A percentile compares a stretch with the other conserved stretches of the same genome.
These are phyloP conservation scores for Gymnocephalus cernua DNA, from an alignment of 2,113 vertebrate species.

Conservation along the genomic window DNA sequence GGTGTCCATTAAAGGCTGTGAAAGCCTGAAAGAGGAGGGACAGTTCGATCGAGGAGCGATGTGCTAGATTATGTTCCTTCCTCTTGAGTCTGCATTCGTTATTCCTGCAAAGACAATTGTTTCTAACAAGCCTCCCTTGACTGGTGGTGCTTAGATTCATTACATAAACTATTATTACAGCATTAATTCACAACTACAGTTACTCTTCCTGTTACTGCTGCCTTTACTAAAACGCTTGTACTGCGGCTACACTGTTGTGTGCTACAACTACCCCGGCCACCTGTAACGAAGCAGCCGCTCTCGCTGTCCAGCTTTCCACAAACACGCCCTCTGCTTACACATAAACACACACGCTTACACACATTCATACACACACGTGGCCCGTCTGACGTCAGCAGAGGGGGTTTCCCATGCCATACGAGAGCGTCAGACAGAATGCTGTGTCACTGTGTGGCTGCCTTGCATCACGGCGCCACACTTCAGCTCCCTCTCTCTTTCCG, in stretches of 20 bases:
- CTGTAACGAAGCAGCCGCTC: constrained; percentile 31
- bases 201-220: background rate
- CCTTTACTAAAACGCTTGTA: background rate
- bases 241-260: background rate
- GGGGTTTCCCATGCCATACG: constrained; percentile 77
- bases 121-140: background rate
- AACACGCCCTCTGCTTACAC: constrained; percentile 57
- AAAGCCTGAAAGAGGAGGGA: background rate
- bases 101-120: background rate
- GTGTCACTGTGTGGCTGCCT: constrained; percentile 78
- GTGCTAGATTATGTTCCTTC: background rate
- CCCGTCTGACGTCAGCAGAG: constrained; percentile 78
- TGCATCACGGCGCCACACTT: constrained; percentile 53
- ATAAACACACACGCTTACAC: constrained; percentile 55
- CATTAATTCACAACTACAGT: background rate
- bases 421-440: constrained; percentile 78
- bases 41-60: constrained; percentile 1
- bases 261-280: background rate
- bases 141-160: background rate
- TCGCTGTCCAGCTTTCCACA: constrained; percentile 44
- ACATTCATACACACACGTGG: constrained; percentile 69
- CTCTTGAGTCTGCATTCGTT: background rate
- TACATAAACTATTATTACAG: background rate
- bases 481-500: constrained; percentile 53
- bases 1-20: constrained; percentile 9